Base-by-base conservation (phyloP, 2,888 invertebrate species). In the Anarsia innoxiella region DNA sequence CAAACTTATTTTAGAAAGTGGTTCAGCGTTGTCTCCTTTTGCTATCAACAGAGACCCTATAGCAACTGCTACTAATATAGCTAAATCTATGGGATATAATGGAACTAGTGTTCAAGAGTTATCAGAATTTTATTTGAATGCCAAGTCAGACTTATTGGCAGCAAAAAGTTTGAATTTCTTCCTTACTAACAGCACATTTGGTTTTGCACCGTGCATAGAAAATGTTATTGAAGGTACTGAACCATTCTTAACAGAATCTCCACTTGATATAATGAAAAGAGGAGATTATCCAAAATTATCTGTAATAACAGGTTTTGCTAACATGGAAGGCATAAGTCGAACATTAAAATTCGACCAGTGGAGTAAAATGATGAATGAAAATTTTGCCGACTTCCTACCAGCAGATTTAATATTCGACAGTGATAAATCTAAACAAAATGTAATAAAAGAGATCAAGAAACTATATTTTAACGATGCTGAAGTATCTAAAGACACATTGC, bases 271-370 rank as follows among this genome's bases (percentile, higher is more conserved):
- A 16, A 41, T 83, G 10, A 68, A 59, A 8, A 69, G 49, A 45
- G 71, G 72, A 1, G 53, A 59, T 15, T 60, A 64, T 16, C 59
- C 63, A 11, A 59, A 72, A 41, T 53, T 78, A 6, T 49, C 78
- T 11, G 53, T 82, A 16, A 28, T 83, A 23, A 68, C 66, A 14
- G 84, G 83, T 2, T 80, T 71, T 32, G 45, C 78, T 2, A 76
- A 78, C 23, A 80, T 80, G 79, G 84, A 84, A 62, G 83, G 84
- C 3, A 56, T 83, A 9, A 82, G 80, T 45, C 53, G 83, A 23
- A 54, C 68, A 1, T 56, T 66, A 3, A 67, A 71, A 39, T 78
- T 82, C 25, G 55, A 61, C 2, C 46, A 54, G 12, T 84, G 83
- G 83, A 65, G 56, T 35, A 61, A 68, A n/a, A 37, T 51, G n/a